These are phyloP conservation scores for Pristionchus exspectatus DNA, from an alignment of 2,888 invertebrate genomes.

Conservation along the genomic window DNA sequence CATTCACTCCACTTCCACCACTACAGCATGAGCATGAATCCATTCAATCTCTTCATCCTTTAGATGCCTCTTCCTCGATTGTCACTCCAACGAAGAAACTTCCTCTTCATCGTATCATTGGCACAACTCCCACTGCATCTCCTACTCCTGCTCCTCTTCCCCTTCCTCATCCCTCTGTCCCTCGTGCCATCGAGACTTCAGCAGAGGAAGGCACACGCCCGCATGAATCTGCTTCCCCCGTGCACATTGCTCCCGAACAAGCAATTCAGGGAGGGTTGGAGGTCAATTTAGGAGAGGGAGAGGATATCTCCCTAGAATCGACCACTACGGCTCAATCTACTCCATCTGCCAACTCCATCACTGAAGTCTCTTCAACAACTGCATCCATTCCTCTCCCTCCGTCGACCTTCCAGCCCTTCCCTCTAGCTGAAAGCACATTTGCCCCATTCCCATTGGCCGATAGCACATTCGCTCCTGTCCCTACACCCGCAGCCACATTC, in stretches of 20 bases:
- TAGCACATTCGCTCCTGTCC: constrained; percentile 54
- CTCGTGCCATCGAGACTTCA: constrained; percentile 13
- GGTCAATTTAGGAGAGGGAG: constrained; percentile 46
- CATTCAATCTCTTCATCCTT: constrained; percentile 54
- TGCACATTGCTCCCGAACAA: constrained; percentile 53
- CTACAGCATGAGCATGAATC: constrained; percentile 30
- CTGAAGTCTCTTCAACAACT: constrained; percentile 30
- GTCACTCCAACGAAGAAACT: constrained; percentile 43
- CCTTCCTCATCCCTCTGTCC: not conserved
- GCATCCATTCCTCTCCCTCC: constrained; percentile 42
- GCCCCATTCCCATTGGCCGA: constrained; percentile 33
- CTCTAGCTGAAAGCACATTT: constrained; percentile 57
- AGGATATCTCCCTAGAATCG: constrained; percentile 32
- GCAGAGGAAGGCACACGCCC: constrained; percentile 19
- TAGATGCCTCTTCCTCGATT: not conserved
- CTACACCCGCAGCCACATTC: constrained; percentile 47
- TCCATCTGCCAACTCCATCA: not conserved
- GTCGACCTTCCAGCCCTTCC: constrained; percentile 44
- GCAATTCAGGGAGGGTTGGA: constrained; percentile 54
- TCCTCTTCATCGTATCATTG: constrained; percentile 46
- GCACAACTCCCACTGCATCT: not conserved
- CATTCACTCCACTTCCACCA: constrained; percentile 25
- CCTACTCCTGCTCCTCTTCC: not conserved
- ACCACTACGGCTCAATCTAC: not conserved
- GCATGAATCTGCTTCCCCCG: constrained; percentile 51